A percentile compares a stretch with the other conserved stretches of the same genome.
Evolutionary conservation across 2,797 vertebrate genomes (phyloP).

Genomic region (Bovichtus diacanthus): DNA sequence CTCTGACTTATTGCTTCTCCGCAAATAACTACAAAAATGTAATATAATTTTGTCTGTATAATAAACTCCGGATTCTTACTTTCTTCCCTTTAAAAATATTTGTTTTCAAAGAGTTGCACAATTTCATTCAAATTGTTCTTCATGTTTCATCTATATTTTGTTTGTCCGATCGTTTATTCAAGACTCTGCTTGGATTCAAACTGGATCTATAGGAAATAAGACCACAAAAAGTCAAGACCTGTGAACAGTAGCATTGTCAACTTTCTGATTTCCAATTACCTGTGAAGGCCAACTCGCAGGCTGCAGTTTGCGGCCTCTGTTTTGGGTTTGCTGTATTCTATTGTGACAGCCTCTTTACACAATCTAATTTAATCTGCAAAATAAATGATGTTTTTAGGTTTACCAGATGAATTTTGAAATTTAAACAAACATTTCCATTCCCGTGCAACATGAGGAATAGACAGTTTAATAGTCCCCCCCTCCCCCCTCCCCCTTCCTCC

Average conservation of each 20-base stretch:
- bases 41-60: not conserved
- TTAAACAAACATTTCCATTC: conserved; percentile 66
- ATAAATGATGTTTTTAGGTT: conserved; percentile 63
- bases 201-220: conserved; percentile 25
- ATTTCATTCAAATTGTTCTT: not conserved
- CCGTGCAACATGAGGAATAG: conserved; percentile 48
- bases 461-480: conserved; percentile 46
- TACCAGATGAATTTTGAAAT: conserved; percentile 60
- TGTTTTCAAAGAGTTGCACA: conserved; percentile 21
- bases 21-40: conserved; percentile 19
- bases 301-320: conserved; percentile 36
- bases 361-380: conserved; percentile 57
- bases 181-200: not conserved
- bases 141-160: not conserved
- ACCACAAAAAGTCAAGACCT: conserved; percentile 5
- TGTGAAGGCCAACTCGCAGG: conserved; percentile 47
- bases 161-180: not conserved
- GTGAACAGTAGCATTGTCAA: conserved; percentile 60
- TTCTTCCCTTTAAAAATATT: conserved; percentile 19
- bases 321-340: conserved; percentile 46
- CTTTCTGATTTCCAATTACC: conserved; percentile 58
- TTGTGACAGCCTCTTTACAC: conserved; percentile 54
- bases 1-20: not conserved
- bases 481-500: not conserved
- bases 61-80: not conserved